Conservation (phyloP, 2,113 vertebrate genomes). For the Oceanites oceanicus region DNA sequence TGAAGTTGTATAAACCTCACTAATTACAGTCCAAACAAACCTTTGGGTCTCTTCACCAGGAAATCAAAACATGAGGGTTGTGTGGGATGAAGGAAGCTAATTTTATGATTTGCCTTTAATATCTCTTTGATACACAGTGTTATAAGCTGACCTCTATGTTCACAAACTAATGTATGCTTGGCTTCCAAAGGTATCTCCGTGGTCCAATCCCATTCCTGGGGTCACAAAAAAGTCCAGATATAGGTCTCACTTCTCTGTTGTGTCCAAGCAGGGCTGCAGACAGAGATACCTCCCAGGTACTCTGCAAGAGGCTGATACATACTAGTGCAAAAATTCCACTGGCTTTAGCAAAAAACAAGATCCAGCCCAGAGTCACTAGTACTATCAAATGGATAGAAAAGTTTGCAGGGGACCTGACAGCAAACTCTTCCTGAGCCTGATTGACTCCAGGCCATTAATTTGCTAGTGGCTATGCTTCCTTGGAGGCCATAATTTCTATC, state of each 20-base stretch:
- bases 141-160: not conserved
- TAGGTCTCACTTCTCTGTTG: not conserved
- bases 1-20: not conserved
- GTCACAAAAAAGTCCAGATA: not conserved
- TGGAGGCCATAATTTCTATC: not conserved
- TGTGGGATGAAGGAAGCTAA: not conserved
- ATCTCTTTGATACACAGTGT: not conserved
- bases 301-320: not conserved
- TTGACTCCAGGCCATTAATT: not conserved
- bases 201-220: not conserved
- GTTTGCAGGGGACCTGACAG: not conserved
- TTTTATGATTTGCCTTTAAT: not conserved
- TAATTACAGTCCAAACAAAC: not conserved
- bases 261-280: not conserved
- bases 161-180: not conserved
- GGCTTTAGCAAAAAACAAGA: not conserved
- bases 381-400: not conserved
- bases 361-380: not conserved
- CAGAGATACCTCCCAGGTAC: not conserved
- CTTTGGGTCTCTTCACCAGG: not conserved
- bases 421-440: not conserved
- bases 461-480: not conserved
- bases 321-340: not conserved
- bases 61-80: not conserved
- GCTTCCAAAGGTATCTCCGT: not conserved